Conservation (phyloP, 2,113 vertebrate species). For the Chamaetylas fuelleborni region DNA sequence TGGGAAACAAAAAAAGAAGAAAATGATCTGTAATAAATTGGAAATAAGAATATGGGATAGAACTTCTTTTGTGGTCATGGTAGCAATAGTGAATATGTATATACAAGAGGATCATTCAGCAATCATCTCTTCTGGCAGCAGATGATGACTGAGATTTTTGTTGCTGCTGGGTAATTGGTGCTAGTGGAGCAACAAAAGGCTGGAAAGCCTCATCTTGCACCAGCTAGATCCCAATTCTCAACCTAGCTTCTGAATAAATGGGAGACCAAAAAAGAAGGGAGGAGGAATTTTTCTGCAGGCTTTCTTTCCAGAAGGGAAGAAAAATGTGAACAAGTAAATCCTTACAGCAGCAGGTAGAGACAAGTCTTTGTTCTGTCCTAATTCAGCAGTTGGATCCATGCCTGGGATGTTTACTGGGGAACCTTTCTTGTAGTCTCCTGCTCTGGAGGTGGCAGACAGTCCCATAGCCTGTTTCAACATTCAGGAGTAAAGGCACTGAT, state of each 20-base stretch:
- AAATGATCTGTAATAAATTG: neutral
- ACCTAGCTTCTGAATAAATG: neutral
- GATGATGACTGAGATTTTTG: neutral
- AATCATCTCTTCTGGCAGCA: neutral
- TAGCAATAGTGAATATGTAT: neutral
- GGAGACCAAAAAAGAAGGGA: neutral
- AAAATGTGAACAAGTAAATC: neutral
- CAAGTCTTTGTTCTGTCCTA: neutral
- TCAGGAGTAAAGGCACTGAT: neutral
- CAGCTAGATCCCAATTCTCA: neutral
- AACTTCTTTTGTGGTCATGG: neutral
- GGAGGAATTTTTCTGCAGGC: neutral
- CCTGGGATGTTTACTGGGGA: neutral
- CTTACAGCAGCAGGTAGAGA: neutral
- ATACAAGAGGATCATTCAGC: neutral
- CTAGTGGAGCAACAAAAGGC: neutral
- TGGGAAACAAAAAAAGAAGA: neutral
- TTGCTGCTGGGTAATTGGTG: neutral
- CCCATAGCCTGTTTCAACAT: neutral
- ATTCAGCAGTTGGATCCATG: neutral
- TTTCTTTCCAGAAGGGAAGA: neutral
- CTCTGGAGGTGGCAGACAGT: neutral
- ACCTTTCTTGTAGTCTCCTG: neutral
- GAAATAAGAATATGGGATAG: neutral
- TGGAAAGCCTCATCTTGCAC: neutral